phyloP scores from a whole-genome alignment of 2,888 invertebrate species.

The Uloborus plumipes region DNA sequence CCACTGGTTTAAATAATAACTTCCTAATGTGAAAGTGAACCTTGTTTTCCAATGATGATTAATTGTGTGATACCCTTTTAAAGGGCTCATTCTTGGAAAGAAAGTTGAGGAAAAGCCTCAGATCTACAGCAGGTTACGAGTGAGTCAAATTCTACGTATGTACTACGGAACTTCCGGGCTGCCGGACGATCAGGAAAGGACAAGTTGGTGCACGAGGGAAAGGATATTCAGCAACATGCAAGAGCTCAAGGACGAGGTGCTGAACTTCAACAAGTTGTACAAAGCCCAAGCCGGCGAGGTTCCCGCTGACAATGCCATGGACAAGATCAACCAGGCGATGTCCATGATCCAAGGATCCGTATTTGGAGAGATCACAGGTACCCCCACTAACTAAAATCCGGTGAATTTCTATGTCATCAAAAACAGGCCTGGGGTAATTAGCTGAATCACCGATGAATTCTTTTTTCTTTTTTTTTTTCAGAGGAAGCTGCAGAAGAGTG shows the following conservation, averaged over 20 bases:
- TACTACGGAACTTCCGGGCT: constrained; percentile 60
- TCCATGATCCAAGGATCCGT: constrained; percentile 1
- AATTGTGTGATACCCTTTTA: not conserved
- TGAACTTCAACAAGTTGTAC: constrained; percentile 23
- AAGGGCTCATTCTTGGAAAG: constrained; percentile 36
- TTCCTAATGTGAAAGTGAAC: no score
- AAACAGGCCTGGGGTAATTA: not conserved
- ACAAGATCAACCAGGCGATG: constrained; percentile 13
- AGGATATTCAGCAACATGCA: not conserved
- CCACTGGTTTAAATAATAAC: no score
- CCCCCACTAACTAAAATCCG: no score
- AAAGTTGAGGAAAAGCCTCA: constrained; percentile 19
- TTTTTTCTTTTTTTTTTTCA: not conserved
- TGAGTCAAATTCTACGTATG: constrained; percentile 65
- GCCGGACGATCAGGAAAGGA: not conserved
- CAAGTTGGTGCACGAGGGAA: constrained; percentile 43
- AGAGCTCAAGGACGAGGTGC: constrained; percentile 1
- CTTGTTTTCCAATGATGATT: no score
- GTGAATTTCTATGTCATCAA: no score
- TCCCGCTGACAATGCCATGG: not conserved
- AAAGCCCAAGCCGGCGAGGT: not conserved
- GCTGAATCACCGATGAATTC: not conserved
- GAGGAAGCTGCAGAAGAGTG: constrained; percentile 25
- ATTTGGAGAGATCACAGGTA: constrained; percentile 25
- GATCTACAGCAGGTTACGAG: constrained; percentile 13